Evolutionary conservation across 2,113 vertebrate genomes (phyloP).

Genomic region (Epinephelus lanceolatus): DNA sequence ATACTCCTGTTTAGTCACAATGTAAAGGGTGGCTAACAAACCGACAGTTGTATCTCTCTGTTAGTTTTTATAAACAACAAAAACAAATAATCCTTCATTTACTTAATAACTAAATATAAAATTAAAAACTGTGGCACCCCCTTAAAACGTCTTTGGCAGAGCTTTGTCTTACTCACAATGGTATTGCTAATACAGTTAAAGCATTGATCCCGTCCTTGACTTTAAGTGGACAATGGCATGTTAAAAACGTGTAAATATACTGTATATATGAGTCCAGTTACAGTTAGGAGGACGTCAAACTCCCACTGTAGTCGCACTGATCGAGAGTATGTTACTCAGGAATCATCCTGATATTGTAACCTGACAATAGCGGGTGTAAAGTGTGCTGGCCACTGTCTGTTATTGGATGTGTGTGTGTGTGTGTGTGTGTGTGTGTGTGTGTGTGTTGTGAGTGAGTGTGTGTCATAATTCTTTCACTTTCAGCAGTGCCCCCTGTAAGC

Average conservation of each 20-base stretch:
- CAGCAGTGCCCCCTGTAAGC: conserved; percentile 48
- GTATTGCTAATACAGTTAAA: not conserved
- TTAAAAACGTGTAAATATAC: too few species aligned
- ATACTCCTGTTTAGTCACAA: too few species aligned
- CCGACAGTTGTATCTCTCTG: too few species aligned
- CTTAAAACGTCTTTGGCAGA: not conserved
- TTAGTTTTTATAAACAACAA: not conserved
- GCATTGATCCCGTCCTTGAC: not conserved
- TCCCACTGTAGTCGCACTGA: not conserved
- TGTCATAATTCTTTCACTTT: conserved; percentile 69
- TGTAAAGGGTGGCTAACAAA: too few species aligned
- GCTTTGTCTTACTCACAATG: not conserved
- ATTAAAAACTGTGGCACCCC: not conserved
- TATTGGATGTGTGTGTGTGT: conserved; percentile 37
- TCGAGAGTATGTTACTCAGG: conserved; percentile 12
- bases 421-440: conserved; percentile 13
- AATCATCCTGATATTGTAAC: conserved; percentile 38
- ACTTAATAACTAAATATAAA: not conserved
- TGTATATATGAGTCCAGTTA: not conserved
- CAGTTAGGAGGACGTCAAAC: conserved; percentile 6
- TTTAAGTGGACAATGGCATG: not conserved
- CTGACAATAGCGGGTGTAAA: conserved; percentile 15
- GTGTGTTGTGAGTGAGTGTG: conserved; percentile 20
- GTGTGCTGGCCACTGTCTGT: conserved; percentile 28
- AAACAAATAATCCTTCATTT: not conserved